A percentile compares a stretch with the other conserved stretches of the same genome.
Conservation (phyloP, 1,140 invertebrate genomes). For the Drosophila parabipectinata region DNA sequence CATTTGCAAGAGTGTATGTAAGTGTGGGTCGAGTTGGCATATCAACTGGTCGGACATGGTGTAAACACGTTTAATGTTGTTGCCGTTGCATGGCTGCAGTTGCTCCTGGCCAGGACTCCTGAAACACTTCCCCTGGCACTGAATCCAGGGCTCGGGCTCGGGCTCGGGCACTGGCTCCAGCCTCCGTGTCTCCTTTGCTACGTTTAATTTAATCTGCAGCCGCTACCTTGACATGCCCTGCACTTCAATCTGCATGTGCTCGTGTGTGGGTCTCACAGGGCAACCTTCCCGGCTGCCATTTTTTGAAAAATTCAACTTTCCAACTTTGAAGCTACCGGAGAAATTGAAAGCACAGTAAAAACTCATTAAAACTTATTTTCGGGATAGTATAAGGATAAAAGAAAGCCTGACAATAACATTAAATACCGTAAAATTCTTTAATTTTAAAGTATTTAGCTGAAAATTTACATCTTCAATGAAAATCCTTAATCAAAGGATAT, state of each 20-base stretch:
- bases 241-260: slow-evolving; percentile 52
- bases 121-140: slow-evolving; percentile 5
- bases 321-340: not conserved
- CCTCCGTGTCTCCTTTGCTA: slow-evolving; percentile 30
- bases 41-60: slow-evolving; percentile 81
- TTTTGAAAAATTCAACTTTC: not conserved
- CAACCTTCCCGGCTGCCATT: slow-evolving; percentile 2
- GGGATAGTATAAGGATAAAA: not conserved
- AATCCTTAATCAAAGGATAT: no score
- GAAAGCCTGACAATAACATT: not conserved
- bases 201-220: slow-evolving; percentile 78
- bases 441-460: no score
- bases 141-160: not conserved
- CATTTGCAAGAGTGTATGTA: slow-evolving; percentile 21
- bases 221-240: slow-evolving; percentile 73
- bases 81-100: slow-evolving; percentile 61
- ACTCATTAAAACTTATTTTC: not conserved
- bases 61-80: slow-evolving; percentile 82
- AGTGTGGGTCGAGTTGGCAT: slow-evolving; percentile 64
- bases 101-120: slow-evolving; percentile 36
- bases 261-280: slow-evolving; percentile 23
- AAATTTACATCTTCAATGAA: no score
- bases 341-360: not conserved
- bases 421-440: no score
- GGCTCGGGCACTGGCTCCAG: not conserved